Evolutionary conservation across 2,113 vertebrate species (phyloP).

Genomic region (Phoxinus phoxinus): DNA sequence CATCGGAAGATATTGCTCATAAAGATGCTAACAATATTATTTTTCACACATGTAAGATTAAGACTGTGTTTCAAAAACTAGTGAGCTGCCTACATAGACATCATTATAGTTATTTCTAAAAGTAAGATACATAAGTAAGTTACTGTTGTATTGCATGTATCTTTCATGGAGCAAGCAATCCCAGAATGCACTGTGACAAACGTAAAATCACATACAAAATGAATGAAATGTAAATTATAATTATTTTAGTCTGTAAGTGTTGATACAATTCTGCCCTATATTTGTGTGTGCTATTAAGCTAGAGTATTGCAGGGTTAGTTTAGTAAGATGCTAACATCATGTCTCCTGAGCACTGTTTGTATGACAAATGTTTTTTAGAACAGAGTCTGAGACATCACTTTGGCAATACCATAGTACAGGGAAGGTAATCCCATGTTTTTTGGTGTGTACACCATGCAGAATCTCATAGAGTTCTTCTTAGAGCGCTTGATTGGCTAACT

Average conservation of each 20-base stretch:
- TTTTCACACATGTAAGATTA: neutral
- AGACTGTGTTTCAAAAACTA: neutral
- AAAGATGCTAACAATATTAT: neutral
- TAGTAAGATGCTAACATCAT: no score
- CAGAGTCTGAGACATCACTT: no score
- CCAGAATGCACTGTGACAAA: neutral
- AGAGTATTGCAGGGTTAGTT: no score
- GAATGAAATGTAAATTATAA: neutral
- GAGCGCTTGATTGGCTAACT: neutral
- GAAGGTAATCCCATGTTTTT: no score
- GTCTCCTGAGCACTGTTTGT: no score
- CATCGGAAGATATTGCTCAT: slow-evolving; percentile 4
- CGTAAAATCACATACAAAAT: neutral
- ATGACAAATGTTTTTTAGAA: no score
- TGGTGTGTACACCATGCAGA: no score
- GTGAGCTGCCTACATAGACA: neutral
- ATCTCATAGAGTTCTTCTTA: neutral
- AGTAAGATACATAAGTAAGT: neutral
- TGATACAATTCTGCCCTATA: no score
- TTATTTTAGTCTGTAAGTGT: neutral
- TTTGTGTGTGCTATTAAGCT: no score
- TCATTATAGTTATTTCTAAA: neutral
- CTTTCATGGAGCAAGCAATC: neutral
- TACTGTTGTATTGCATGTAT: neutral
- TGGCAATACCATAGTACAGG: no score